Evolutionary conservation across 2,113 vertebrate genomes (phyloP).

Genomic region (Arvicanthis niloticus): DNA sequence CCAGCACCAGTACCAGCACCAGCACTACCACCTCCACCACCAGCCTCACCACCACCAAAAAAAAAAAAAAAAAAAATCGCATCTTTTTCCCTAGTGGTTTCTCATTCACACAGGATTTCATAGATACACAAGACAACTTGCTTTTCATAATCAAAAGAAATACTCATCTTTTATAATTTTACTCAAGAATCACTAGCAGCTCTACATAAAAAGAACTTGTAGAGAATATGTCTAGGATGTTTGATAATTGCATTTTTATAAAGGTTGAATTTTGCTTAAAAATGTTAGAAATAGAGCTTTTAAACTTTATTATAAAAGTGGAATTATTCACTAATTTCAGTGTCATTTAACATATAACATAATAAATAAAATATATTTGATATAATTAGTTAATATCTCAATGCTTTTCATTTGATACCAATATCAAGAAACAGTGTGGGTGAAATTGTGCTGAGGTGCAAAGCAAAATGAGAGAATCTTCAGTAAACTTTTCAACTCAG

Average conservation of each 20-base stretch:
- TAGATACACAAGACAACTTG: background rate
- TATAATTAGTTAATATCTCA: conserved; percentile 39
- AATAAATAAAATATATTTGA: background rate
- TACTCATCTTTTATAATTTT: background rate
- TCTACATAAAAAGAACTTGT: background rate
- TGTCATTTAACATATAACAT: background rate
- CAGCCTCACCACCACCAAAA: too few species aligned
- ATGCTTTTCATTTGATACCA: conserved; percentile 25
- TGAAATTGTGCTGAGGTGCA: conserved; percentile 19
- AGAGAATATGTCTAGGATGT: background rate
- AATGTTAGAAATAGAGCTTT: background rate
- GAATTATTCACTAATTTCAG: background rate
- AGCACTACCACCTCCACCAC: too few species aligned
- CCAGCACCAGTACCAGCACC: too few species aligned
- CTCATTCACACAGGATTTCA: background rate
- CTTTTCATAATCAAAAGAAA: background rate
- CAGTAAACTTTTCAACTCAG: conserved; percentile 68
- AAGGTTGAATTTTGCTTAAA: background rate
- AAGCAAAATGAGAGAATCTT: conserved; percentile 30
- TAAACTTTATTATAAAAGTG: background rate
- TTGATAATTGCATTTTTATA: background rate
- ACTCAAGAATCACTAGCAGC: background rate
- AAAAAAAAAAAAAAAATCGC: background rate
- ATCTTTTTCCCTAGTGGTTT: background rate
- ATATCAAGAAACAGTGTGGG: background rate